phyloP scores from a whole-genome alignment of 2,797 vertebrate genomes.

The Leptodactylus fallax region DNA sequence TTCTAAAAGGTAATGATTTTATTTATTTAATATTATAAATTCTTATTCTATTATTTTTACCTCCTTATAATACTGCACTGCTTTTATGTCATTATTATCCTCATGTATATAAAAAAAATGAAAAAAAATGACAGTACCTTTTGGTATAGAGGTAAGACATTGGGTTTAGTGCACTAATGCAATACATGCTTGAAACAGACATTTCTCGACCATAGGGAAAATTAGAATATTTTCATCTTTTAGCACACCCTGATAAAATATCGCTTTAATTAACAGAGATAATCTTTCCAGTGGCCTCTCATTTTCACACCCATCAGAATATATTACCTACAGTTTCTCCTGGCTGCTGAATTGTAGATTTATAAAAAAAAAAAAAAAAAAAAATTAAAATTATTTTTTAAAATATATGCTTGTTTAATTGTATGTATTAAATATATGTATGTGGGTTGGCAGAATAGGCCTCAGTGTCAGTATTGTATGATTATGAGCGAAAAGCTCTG shows the following conservation, averaged over 20 bases:
- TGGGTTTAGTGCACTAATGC: not conserved
- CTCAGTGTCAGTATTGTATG: not conserved
- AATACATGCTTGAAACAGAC: constrained; percentile 11
- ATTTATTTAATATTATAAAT: not conserved
- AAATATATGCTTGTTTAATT: not conserved
- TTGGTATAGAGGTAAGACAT: not conserved
- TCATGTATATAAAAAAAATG: not conserved
- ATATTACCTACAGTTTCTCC: constrained; percentile 16
- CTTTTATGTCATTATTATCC: not conserved
- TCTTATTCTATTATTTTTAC: not conserved
- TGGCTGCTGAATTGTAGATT: not conserved
- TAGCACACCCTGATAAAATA: constrained; percentile 28
- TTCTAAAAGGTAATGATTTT: not conserved
- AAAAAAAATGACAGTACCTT: not conserved
- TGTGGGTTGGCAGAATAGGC: not conserved
- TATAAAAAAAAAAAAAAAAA: not conserved
- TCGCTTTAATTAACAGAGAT: constrained; percentile 27
- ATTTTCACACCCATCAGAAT: constrained; percentile 38
- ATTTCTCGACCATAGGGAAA: constrained; percentile 7
- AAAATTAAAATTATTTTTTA: not conserved
- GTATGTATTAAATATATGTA: not conserved
- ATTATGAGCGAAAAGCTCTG: not conserved
- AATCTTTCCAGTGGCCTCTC: constrained; percentile 25
- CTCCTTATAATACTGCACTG: not conserved
- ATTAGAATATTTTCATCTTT: constrained; percentile 17